Conservation (phyloP, 2,888 invertebrate genomes). For the Boloria euphrosyne region DNA sequence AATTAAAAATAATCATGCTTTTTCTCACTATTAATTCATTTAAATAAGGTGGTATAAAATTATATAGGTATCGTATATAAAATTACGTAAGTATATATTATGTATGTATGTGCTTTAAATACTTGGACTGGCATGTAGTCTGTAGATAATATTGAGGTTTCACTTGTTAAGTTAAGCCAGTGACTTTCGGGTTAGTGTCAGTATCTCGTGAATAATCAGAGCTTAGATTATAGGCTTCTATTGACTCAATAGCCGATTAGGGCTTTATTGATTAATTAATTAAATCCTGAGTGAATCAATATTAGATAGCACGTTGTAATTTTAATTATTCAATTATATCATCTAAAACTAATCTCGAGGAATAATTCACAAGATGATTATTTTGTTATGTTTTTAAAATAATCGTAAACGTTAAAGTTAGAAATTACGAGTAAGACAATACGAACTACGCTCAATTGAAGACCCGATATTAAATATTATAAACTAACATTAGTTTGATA, state of each 20-base stretch:
- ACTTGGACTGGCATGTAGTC: neutral
- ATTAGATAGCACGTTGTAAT: constrained; percentile 1
- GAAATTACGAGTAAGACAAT: too few relatives aligned
- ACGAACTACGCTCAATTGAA: too few relatives aligned
- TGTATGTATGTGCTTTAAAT: neutral
- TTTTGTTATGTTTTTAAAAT: too few relatives aligned
- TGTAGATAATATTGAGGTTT: constrained; percentile 1
- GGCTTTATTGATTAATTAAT: constrained; percentile 17
- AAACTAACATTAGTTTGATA: too few relatives aligned
- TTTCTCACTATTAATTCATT: too few relatives aligned
- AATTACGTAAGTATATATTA: too few relatives aligned
- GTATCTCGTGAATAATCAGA: constrained; percentile 22
- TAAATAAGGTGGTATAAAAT: too few relatives aligned
- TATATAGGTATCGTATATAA: too few relatives aligned
- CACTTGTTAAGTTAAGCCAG: constrained; percentile 18
- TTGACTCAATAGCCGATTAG: constrained; percentile 20
- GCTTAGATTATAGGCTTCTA: constrained; percentile 16
- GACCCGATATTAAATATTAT: too few relatives aligned
- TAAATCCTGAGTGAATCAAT: constrained; percentile 9
- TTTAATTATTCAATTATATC: neutral
- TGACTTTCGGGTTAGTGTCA: constrained; percentile 13
- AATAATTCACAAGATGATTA: neutral
- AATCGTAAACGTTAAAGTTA: too few relatives aligned
- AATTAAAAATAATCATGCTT: too few relatives aligned
- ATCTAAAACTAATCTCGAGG: neutral